Conservation (phyloP, 2,888 invertebrate species). For the Yponomeuta malinellus region DNA sequence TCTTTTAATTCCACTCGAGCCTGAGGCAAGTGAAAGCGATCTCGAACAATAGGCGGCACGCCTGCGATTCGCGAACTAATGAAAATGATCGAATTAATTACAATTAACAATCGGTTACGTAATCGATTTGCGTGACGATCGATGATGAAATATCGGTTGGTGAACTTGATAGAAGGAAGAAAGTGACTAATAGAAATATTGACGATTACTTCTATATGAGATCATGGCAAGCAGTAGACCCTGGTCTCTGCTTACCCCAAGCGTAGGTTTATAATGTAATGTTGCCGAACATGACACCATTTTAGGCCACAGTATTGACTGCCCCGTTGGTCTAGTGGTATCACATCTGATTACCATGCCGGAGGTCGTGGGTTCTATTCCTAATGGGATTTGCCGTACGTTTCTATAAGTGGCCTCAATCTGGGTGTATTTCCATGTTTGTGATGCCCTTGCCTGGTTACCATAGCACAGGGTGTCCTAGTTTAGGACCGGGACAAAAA, state of each 20-base stretch:
- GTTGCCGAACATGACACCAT: no score
- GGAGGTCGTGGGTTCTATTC: no score
- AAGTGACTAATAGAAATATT: background rate
- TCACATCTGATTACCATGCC: no score
- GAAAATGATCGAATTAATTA: conserved; percentile 7
- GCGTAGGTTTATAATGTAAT: no score
- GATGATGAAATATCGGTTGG: background rate
- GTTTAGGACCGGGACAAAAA: no score
- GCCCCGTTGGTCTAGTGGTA: no score
- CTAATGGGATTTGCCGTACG: no score
- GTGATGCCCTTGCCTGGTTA: no score
- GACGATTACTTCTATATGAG: background rate
- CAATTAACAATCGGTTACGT: background rate
- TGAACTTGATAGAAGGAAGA: background rate
- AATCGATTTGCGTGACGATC: conserved; percentile 3
- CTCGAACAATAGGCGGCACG: background rate
- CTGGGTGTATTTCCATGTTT: no score
- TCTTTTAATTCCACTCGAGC: background rate
- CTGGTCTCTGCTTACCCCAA: background rate
- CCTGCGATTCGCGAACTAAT: background rate
- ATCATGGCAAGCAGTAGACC: background rate
- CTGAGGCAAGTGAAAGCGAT: background rate
- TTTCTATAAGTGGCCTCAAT: no score
- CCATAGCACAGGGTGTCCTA: no score
- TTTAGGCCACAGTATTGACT: no score